A percentile compares a stretch with the other conserved stretches of the same genome.
phyloP scores from a whole-genome alignment of 2,888 invertebrate genomes.

The Homarus gammarus region DNA sequence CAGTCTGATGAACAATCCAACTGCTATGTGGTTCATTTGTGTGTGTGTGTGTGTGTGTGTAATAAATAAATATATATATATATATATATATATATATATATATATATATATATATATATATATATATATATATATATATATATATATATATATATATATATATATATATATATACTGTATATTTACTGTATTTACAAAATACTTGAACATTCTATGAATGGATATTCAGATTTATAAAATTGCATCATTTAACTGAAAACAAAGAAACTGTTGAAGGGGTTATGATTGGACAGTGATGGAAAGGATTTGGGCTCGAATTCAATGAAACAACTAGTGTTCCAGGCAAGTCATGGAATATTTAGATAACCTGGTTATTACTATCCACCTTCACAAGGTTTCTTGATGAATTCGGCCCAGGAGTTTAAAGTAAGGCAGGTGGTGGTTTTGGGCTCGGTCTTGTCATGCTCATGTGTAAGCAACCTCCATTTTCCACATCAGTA shows the following conservation, averaged over 20 bases:
- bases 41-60: too few species aligned
- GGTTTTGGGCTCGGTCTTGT: constrained; percentile 34
- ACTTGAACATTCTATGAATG: not conserved
- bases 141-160: not conserved
- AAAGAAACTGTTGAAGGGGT: constrained; percentile 5
- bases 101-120: not conserved
- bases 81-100: too few species aligned
- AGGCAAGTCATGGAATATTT: constrained; percentile 12
- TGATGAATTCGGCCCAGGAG: constrained; percentile 27
- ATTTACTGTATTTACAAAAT: not conserved
- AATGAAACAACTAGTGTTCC: constrained; percentile 20
- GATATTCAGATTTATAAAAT: not conserved
- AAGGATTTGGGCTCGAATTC: constrained; percentile 18
- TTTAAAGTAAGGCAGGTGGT: constrained; percentile 39
- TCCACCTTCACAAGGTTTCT: constrained; percentile 1
- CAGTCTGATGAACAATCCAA: not conserved
- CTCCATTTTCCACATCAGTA: not conserved
- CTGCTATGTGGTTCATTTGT: not conserved
- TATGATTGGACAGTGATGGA: constrained; percentile 57
- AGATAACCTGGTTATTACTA: not conserved
- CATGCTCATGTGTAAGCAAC: not conserved
- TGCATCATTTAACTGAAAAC: not conserved
- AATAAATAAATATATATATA: not conserved
- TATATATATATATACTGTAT: not conserved
- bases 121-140: too few species aligned